Base-by-base conservation (phyloP, 2,888 invertebrate genomes). In the Andrena fulva region DNA sequence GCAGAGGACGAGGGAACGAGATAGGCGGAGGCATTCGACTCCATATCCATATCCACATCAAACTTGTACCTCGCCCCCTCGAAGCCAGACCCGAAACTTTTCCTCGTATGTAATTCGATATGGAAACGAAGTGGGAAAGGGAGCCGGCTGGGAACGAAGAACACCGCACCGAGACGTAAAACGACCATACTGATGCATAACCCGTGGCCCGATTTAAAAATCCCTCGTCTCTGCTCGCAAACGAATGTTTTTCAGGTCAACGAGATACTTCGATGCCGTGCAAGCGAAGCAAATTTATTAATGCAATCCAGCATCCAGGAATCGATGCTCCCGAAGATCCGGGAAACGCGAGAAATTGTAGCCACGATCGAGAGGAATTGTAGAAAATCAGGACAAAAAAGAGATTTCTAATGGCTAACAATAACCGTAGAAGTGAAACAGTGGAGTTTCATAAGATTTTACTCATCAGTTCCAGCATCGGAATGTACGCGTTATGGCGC, bases 71-170 rank as follows among this genome's bases (percentile, higher is more conserved):
- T 84, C 87, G 73, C 79, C 82, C 86, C 86, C 73, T 82, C 77
- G 83, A 84, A 85, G 77, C 78, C 82, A 82, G 86, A 85, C 88
- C 85, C 82, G 68, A 89, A 91, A 91, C 89, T 91, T 91, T 91
- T 87, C 86, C 85, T 87, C 91, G 85, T 89, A 89, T 89, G 91
- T 89, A 91, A 91, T 91, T 91, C 90, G 87, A 89, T 90, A 90
- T 87, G 89, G 87, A 87, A 90, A 88, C 87, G 89, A 89, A 85
- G 83, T 77, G 85, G 82, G 81, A 85, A 86, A 85, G 84, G 82
- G 80, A 84, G 68, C 77, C 75, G 50, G 80, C 70, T 64, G 72
- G 66, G 71, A 80, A 87, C 85, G 87, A 80, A 80, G 82, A 80
- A 73, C 73, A 76, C 48, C 56, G 73, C 63, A 62, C 77, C 31